Evolutionary conservation across 92 coral and sea anemone species (phyloP).

Genomic region (Palythoa caribaeorum): DNA sequence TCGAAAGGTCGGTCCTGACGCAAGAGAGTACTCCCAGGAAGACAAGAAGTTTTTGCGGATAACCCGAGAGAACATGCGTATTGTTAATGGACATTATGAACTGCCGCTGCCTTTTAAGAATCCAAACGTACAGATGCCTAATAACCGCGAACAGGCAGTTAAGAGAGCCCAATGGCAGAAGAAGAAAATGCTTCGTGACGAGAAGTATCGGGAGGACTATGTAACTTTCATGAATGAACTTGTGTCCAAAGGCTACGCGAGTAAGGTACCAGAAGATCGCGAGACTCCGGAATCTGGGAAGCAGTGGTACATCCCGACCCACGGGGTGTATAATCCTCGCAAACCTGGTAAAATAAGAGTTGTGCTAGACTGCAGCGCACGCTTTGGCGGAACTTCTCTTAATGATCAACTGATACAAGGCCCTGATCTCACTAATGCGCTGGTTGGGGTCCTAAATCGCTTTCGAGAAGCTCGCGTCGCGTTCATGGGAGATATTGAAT

Average conservation of each 20-base stretch:
- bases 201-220: conserved; percentile 51
- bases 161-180: conserved; percentile 56
- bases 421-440: conserved; percentile 48
- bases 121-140: conserved; percentile 40
- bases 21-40: conserved; percentile 52
- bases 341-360: conserved; percentile 63
- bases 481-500: conserved; percentile 15
- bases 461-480: conserved; percentile 29
- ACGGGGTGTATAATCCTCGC: conserved; percentile 56
- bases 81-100: conserved; percentile 62
- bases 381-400: conserved; percentile 50
- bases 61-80: conserved; percentile 28
- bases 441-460: conserved; percentile 21
- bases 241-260: conserved; percentile 61
- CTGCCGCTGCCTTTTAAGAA: conserved; percentile 59
- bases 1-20: conserved; percentile 42
- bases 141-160: conserved; percentile 51
- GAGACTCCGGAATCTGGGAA: conserved; percentile 26
- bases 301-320: conserved; percentile 58
- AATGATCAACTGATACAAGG: conserved; percentile 59
- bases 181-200: conserved; percentile 48
- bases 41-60: conserved; percentile 52
- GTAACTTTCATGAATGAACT: conserved; percentile 45
- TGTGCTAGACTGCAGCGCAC: conserved; percentile 70
- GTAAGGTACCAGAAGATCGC: conserved; percentile 36